Base-by-base conservation (phyloP, 2,888 invertebrate species). In the Cephonodes hylas region DNA sequence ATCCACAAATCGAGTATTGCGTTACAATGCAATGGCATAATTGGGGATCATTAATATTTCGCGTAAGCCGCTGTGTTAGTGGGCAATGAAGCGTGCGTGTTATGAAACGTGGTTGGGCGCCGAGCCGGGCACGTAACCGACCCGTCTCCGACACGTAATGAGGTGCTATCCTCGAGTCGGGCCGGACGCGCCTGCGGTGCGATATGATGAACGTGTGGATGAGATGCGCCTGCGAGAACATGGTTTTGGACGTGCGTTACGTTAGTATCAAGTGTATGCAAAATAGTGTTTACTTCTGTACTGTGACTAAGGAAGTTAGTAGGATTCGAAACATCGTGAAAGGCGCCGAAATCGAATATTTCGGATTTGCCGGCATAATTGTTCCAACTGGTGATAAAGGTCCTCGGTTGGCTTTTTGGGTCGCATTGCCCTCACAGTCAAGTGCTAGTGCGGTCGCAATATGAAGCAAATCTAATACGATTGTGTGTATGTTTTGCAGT, bases 141-240 rank as follows among this genome's bases (percentile, higher is more conserved):
- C 27, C 27, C 53, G 53, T 27, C 53, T 20, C 53, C 53, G 53
- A 31, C 53, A 53, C 53, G 53, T 53, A 53, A 53, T 53, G 53
- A 8, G 10, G 27, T 27, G 27, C 53, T 27, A 53, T 53, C 53
- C 31, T 15, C 31, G 18, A 10, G 31, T 31, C 53, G 27, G 31
- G 53, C 53, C 53, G 27, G 31, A 53, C 53, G 53, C 53, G 53
- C 15, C 48, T 15, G 38, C 38, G 13, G 48, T 15, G 45, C 38
- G 56, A 46, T 42, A 77, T 73, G 71, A 76, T 79, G 72, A 77
- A 74, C 66, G 70, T 79, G 70, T 84, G 82, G 83, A 72, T 82
- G 6, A 78, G 79, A 62, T 81, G 78, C 63, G 70, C 79, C 42
- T 77, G 76, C 64, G 70, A 77, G 59, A 71, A 75, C 59, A 67